phyloP scores from a whole-genome alignment of 2,797 vertebrate species.

The Chiroxiphia lanceolata region DNA sequence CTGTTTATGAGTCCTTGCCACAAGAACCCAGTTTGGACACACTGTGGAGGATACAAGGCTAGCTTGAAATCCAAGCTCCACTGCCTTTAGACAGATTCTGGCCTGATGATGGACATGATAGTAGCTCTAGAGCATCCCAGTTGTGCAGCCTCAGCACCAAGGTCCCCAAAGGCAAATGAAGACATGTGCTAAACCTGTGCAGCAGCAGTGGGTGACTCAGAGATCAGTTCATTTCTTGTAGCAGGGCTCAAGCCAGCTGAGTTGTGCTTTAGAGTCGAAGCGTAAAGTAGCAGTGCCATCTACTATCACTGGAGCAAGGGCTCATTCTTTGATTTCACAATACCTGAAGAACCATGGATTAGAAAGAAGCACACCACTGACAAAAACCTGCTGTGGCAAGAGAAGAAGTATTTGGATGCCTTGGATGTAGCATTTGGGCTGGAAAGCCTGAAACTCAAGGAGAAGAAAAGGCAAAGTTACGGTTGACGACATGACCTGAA shows the following conservation, averaged over 20 bases:
- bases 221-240: neutral
- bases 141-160: no score
- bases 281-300: neutral
- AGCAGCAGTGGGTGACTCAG: neutral
- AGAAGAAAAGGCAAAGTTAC: neutral
- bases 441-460: neutral
- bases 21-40: neutral
- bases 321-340: neutral
- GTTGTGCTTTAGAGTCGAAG: neutral
- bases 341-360: accelerated
- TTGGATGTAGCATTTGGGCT: neutral
- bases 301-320: neutral
- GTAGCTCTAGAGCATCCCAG: neutral
- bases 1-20: neutral
- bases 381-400: neutral
- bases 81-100: neutral
- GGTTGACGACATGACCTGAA: neutral
- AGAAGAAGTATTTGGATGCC: neutral
- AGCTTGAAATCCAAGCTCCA: neutral
- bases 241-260: neutral
- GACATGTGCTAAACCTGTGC: neutral
- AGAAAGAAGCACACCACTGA: neutral
- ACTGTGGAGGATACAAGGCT: no score
- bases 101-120: neutral
- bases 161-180: neutral